Conservation (phyloP, 2,888 invertebrate genomes). For the Molorchus minor region DNA sequence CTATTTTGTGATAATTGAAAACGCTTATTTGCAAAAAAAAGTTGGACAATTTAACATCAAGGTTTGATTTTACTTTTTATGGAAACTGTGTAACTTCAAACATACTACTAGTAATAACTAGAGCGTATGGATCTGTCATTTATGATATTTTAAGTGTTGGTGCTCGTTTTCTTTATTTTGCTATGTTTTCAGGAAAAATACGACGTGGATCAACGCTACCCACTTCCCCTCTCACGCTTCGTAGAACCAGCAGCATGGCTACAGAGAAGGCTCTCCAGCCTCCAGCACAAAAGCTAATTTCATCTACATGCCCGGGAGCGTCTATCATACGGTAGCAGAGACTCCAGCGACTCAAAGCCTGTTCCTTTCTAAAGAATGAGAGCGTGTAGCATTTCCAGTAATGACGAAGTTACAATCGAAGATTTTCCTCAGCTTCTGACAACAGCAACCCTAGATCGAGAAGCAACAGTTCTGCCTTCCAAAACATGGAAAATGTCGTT, state of each 20-base stretch:
- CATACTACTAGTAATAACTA: no score
- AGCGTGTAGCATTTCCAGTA: conserved; percentile 71
- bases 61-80: no score
- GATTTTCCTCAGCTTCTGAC: conserved; percentile 66
- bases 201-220: conserved; percentile 63
- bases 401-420: conserved; percentile 61
- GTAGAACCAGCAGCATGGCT: conserved; percentile 72
- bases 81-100: no score
- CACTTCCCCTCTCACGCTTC: no score
- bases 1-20: no score
- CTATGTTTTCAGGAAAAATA: conserved; percentile 51
- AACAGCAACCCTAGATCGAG: conserved; percentile 63
- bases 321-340: conserved; percentile 69
- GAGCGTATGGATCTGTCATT: no score
- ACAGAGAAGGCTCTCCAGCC: conserved; percentile 70
- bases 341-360: conserved; percentile 71
- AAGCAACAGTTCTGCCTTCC: conserved; percentile 67
- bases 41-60: no score
- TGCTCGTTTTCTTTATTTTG: no score
- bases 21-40: no score
- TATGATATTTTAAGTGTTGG: no score
- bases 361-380: conserved; percentile 66
- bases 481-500: conserved; percentile 75
- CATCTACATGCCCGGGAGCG: conserved; percentile 68
- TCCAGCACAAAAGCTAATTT: conserved; percentile 72